A percentile compares a stretch with the other conserved stretches of the same genome.
Evolutionary conservation across 2,888 invertebrate species (phyloP).

Genomic region (Lasius fuliginosus): DNA sequence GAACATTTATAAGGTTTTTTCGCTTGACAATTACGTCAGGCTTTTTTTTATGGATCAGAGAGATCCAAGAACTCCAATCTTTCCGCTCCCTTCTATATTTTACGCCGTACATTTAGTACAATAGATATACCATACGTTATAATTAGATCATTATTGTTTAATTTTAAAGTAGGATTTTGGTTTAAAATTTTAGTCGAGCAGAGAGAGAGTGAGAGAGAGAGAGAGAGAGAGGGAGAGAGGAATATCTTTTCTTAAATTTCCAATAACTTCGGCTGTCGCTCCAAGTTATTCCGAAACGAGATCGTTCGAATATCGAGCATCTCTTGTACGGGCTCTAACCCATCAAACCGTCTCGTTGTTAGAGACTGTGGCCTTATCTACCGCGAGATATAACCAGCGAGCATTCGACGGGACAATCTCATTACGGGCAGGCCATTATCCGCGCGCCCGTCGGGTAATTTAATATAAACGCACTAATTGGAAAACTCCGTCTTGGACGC

Average conservation of each 20-base stretch:
- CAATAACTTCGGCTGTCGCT: slow-evolving; percentile 53
- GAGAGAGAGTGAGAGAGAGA: background rate
- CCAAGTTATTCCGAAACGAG: slow-evolving; percentile 63
- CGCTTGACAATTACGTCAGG: background rate
- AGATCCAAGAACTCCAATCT: background rate
- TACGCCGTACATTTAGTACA: background rate
- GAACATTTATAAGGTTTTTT: background rate
- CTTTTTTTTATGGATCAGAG: background rate
- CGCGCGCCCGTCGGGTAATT: slow-evolving; percentile 77
- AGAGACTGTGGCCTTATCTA: slow-evolving; percentile 71
- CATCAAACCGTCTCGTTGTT: slow-evolving; percentile 70
- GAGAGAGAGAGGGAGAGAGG: background rate
- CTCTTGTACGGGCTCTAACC: slow-evolving; percentile 57
- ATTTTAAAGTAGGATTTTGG: background rate
- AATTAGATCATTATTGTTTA: background rate
- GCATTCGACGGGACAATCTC: slow-evolving; percentile 77
- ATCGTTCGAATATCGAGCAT: slow-evolving; percentile 61
- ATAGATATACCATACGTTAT: background rate
- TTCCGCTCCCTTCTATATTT: background rate
- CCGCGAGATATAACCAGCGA: slow-evolving; percentile 69
- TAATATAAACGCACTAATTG: slow-evolving; percentile 81
- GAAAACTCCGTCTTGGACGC: slow-evolving; percentile 78
- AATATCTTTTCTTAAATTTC: slow-evolving; percentile 43
- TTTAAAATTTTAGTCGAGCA: background rate
- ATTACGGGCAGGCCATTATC: slow-evolving; percentile 79